phyloP scores from a whole-genome alignment of 2,113 vertebrate genomes.

The Mormoops blainvillei region DNA sequence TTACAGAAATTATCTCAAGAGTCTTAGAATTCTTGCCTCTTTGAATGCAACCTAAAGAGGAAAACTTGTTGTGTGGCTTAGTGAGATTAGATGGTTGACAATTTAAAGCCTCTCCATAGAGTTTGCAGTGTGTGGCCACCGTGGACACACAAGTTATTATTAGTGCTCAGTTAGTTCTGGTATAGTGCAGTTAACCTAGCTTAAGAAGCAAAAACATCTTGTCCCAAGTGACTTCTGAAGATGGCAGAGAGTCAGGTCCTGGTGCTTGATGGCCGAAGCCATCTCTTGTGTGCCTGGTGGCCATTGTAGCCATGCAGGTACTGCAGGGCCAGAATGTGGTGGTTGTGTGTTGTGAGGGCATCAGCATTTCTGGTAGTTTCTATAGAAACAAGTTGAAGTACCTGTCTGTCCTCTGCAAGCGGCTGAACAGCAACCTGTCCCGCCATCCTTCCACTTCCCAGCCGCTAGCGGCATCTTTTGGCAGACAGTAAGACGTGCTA shows the following conservation, averaged over 20 bases:
- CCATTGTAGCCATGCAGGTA: conserved; percentile 85
- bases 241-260: conserved; percentile 50
- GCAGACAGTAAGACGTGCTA: neutral
- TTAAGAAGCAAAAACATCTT: neutral
- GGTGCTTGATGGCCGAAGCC: conserved; percentile 87
- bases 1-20: neutral
- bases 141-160: neutral
- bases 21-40: conserved; percentile 14
- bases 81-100: neutral
- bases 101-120: neutral
- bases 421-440: neutral
- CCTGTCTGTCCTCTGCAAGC: neutral
- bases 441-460: neutral
- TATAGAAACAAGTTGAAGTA: conserved; percentile 33
- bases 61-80: neutral
- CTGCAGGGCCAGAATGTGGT: conserved; percentile 86
- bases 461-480: neutral
- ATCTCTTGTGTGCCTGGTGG: neutral
- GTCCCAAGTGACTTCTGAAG: neutral
- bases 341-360: conserved; percentile 88
- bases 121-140: neutral
- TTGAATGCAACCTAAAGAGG: neutral
- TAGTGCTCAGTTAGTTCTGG: neutral
- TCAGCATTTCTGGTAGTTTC: conserved; percentile 91
- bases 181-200: neutral